Base-by-base conservation (phyloP, 2,888 invertebrate genomes). In the Macaria notata region DNA sequence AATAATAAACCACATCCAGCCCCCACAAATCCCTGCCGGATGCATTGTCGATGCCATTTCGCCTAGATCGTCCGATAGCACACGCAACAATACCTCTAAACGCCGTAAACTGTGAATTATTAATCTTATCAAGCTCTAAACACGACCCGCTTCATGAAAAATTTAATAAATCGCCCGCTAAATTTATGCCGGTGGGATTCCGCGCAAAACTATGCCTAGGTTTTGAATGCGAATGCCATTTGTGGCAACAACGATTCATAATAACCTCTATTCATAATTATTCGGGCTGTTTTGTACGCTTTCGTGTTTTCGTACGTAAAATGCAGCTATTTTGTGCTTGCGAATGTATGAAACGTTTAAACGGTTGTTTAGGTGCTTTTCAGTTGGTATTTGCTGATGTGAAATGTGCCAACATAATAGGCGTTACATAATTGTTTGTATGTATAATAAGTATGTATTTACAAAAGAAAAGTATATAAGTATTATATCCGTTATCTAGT, bases 21-120 rank as follows among this genome's bases (percentile, higher is more conserved):
- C 43, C 54, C 6, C 4, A 29, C n/a, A 8, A 45, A 36, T 62
- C 6, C 0, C 48, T 45, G 55, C 61, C 63, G 62, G 81, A 79
- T 84, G 81, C 82, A 83, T 78, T 48, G 41, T 38, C 75, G 77
- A 75, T 79, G 78, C 81, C 86, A 81, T 83, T 85, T 79, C 76
- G 75, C 72, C 59, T 66, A 82, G 87, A 88, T 87, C 72, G 75
- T 36, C 61, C 80, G 89, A 89, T 89, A 89, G 64, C 83, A 19
- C 88, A 86, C 86, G 89, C 88, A 85, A 88, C 85, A 83, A 78
- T 75, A 76, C 78, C 78, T 71, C 86, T 88, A 88, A 90, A 84
- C 88, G 83, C 88, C 88, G 88, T 88, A 84, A 89, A 88, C 88
- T 86, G 88, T 90, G 88, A 89, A 90, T 90, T 88, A 90, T 90